A percentile compares a stretch with the other conserved stretches of the same genome.
These are phyloP conservation scores for Drosophila mimica DNA, from an alignment of 2,888 invertebrate species.

Conservation along the genomic window DNA sequence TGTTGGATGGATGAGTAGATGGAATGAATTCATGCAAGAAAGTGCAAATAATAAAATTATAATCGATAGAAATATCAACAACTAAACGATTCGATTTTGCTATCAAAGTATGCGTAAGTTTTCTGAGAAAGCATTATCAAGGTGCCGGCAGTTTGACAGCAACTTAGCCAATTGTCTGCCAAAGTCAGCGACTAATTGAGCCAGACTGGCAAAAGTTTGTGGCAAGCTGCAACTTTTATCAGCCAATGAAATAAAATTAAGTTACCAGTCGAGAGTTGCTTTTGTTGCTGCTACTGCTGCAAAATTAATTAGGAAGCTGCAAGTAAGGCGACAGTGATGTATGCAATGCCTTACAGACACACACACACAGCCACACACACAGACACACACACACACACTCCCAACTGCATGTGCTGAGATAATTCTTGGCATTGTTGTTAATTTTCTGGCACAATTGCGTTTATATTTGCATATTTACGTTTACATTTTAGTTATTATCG, in stretches of 20 bases:
- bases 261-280: constrained; percentile 15
- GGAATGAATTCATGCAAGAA: constrained; percentile 41
- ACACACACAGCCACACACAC: not conserved
- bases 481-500: constrained; percentile 25
- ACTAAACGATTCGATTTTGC: constrained; percentile 17
- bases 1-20: constrained; percentile 3
- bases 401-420: constrained; percentile 26
- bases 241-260: constrained; percentile 52
- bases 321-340: constrained; percentile 35
- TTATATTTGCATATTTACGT: not conserved
- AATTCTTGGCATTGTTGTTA: constrained; percentile 32
- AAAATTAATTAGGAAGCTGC: constrained; percentile 64
- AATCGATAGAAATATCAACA: constrained; percentile 20
- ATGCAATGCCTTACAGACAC: constrained; percentile 36
- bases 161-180: constrained; percentile 52
- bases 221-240: constrained; percentile 47
- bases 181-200: constrained; percentile 51
- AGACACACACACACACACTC: not conserved
- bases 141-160: constrained; percentile 31
- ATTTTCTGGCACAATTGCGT: constrained; percentile 17
- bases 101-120: constrained; percentile 11
- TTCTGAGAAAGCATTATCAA: not conserved
- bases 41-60: constrained; percentile 14
- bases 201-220: constrained; percentile 34
- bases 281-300: constrained; percentile 1